Base-by-base conservation (phyloP, 2,888 invertebrate genomes). In the Ectropis crepuscularia region DNA sequence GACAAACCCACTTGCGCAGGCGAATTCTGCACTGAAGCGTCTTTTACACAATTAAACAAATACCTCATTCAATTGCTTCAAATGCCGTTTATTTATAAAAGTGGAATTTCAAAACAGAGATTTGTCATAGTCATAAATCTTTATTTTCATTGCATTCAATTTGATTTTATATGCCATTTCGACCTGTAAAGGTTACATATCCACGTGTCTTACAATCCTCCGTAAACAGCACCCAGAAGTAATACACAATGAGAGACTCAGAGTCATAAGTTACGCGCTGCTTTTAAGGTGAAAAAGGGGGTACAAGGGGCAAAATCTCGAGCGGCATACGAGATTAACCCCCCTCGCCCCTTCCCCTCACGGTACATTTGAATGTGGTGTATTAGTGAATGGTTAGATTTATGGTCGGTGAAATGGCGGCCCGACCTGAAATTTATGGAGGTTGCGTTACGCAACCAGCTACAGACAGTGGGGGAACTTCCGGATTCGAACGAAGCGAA, bases 311-410 rank as follows among this genome's bases (percentile, higher is more conserved):
- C 59, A 53, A 67, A 68, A 70, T 68, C 70, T 71, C 68, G 68
- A 68, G 67, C 66, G 61, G 70, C 68, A 72, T 71, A 70, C 71
- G 57, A 71, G 70, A 74, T 71, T 72, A 69, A 69, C 68, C 69
- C 67, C 69, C 45, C 64, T 41, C 53, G 51, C 65, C 67, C 67
- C 64, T 63, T 63, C 65, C 65, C 68, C 69, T 63, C 65, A 61
- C 76, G 85, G 80, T 83, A 85, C 85, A 88, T 89, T 89, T 89
- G 89, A 90, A 89, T 90, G 87, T 80, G 86, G 85, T 85, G 85
- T 88, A 89, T 88, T 90, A 87, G 87, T 85, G 86, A 89, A 87
- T 84, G 87, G 83, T 76, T 75, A 86, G 89, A 90, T 90, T 89
- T 90, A 90, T 88, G 76, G 83, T 75, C 73, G 77, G 67, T 72